Evolutionary conservation across 2,888 invertebrate genomes (phyloP), one percentile per base, ranked within the genome.

Genomic region (Parascotia fuliginaria): DNA sequence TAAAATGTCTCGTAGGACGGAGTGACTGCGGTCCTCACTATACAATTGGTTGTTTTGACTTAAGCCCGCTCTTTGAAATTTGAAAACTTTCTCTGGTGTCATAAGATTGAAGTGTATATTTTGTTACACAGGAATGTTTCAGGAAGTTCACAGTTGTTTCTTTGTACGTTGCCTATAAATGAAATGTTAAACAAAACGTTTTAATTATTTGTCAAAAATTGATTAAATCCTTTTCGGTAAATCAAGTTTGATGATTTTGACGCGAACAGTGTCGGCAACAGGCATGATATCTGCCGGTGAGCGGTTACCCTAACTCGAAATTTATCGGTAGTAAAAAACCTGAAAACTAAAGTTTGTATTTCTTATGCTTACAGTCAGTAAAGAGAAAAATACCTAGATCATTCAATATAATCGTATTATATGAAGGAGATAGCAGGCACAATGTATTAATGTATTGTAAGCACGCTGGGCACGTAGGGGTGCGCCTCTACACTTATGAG

Each of bases 61-160:
- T 62, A 57, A 58, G 49, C 56, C 42, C 62, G 68, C 68, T 69
- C 76, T 81, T 83, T 78, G 80, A 82, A 79, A 83, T 75, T 73
- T 67, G 77, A 79, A 74, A 75, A 61, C 73, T 65, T 65, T 54
- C 41, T 41, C 47, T 47, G 50, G 62, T 70, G 66, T 58, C 24
- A 65, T 57, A 51, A 63, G 55, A 59, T 49, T 60, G 61, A 24
- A 24, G 5, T 24, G 24, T 24, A 39, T 38, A 49, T 58, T 73
- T 48, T 60, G 57, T 65, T 54, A 34, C 13, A n/a, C n/a, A 11
- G 56, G 55, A 60, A 60, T 52, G 51, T 60, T 65, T 60, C 47
- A 51, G 50, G n/a, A 49, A 55, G 55, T 34, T 45, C 3, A 19
- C 19, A 19, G 7, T 6, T 24, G 24, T 24, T 6, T 24, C 3